phyloP scores from a whole-genome alignment of 2,113 vertebrate genomes.

The Nerophis ophidion region DNA sequence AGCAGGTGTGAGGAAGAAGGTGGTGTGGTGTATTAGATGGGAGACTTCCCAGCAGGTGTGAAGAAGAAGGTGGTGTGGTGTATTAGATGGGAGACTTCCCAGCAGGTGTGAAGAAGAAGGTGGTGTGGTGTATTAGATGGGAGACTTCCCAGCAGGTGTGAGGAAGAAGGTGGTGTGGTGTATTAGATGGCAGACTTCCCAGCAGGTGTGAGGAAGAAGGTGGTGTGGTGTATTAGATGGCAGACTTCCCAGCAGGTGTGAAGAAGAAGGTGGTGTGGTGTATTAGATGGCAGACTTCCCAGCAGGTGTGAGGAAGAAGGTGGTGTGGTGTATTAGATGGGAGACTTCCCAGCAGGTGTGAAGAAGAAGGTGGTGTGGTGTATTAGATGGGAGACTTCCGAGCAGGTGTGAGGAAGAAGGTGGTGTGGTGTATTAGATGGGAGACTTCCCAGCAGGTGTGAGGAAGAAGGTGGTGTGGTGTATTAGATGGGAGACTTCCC shows the following conservation, averaged over 20 bases:
- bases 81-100: too few species aligned
- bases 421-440: slow-evolving; percentile 45
- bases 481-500: too few species aligned
- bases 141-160: slow-evolving; percentile 39
- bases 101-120: slow-evolving; percentile 6
- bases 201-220: slow-evolving; percentile 7
- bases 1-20: slow-evolving; percentile 7
- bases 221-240: slow-evolving; percentile 45
- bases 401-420: slow-evolving; percentile 7
- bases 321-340: slow-evolving; percentile 45
- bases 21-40: slow-evolving; percentile 45
- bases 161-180: too few species aligned
- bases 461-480: too few species aligned
- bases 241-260: slow-evolving; percentile 39
- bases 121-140: slow-evolving; percentile 45
- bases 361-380: too few species aligned
- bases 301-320: slow-evolving; percentile 7
- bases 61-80: too few species aligned
- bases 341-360: slow-evolving; percentile 39
- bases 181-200: too few species aligned
- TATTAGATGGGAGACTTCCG: too few species aligned
- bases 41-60: slow-evolving; percentile 39
- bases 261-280: too few species aligned
- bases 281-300: too few species aligned
- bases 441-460: slow-evolving; percentile 39